A percentile compares a stretch with the other conserved stretches of the same genome.
These are phyloP conservation scores for Mythimna impura DNA, from an alignment of 2,888 invertebrate species.

Conservation along the genomic window DNA sequence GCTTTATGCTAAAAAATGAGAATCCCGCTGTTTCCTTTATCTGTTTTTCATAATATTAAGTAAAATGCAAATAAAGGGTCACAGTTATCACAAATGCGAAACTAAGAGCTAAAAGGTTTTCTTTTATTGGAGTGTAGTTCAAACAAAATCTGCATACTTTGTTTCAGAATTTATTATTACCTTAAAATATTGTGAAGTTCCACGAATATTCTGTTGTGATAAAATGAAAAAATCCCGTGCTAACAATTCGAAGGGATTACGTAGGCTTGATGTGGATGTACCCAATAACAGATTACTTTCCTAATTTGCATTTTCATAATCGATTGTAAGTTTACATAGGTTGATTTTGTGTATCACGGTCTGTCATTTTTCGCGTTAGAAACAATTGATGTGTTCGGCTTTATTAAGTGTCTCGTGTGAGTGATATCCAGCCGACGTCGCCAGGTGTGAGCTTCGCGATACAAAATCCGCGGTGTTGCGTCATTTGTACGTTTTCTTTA, in stretches of 20 bases:
- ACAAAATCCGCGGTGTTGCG: slow-evolving; percentile 71
- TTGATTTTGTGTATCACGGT: slow-evolving; percentile 25
- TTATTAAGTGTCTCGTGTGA: slow-evolving; percentile 87
- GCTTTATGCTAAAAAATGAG: slow-evolving; percentile 83
- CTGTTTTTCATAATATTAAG: slow-evolving; percentile 78
- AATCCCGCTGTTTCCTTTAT: slow-evolving; percentile 82
- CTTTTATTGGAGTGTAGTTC: slow-evolving; percentile 50
- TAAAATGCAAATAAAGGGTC: slow-evolving; percentile 72
- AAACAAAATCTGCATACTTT: slow-evolving; percentile 52
- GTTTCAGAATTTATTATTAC: slow-evolving; percentile 40
- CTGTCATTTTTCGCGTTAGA: slow-evolving; percentile 50
- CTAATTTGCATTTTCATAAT: slow-evolving; percentile 63
- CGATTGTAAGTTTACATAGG: slow-evolving; percentile 55
- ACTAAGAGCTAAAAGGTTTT: slow-evolving; percentile 51
- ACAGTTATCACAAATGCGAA: slow-evolving; percentile 50
- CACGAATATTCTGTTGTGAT: slow-evolving; percentile 18
- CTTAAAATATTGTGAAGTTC: slow-evolving; percentile 36
- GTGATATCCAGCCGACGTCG: slow-evolving; percentile 79
- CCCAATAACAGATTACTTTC: slow-evolving; percentile 56
- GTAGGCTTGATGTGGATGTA: slow-evolving; percentile 45
- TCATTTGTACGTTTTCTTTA: slow-evolving; percentile 88
- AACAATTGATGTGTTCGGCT: slow-evolving; percentile 72
- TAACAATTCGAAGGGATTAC: slow-evolving; percentile 51
- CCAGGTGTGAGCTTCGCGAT: slow-evolving; percentile 74
- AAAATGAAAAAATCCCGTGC: slow-evolving; percentile 29